A percentile compares a stretch with the other conserved stretches of the same genome.
Evolutionary conservation across 2,888 invertebrate genomes (phyloP).

Genomic region (Parnassius smintheus): DNA sequence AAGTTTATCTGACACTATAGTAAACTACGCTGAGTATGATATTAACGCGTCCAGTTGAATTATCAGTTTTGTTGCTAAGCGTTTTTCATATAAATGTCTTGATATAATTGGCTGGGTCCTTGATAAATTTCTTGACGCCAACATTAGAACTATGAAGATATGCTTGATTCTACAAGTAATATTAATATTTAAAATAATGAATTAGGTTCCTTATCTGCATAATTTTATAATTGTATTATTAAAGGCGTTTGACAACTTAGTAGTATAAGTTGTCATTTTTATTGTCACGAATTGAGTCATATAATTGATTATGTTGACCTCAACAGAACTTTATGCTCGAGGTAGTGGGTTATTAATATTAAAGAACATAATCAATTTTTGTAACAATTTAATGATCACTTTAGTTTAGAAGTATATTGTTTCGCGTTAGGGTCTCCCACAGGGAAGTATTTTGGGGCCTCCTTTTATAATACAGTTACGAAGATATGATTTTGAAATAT

Average conservation of each 20-base stretch:
- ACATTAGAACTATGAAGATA: constrained; percentile 6
- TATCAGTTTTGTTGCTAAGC: constrained; percentile 26
- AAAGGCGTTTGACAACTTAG: no score
- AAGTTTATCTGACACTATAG: constrained; percentile 41
- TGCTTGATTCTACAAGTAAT: background rate
- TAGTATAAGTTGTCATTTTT: no score
- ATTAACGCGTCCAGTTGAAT: constrained; percentile 27
- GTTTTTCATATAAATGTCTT: constrained; percentile 1
- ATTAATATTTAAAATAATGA: background rate
- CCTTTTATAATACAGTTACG: no score
- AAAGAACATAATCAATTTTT: no score
- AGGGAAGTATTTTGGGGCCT: background rate
- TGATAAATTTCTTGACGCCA: constrained; percentile 13
- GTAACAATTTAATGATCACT: no score
- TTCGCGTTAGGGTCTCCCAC: background rate
- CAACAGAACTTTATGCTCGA: no score
- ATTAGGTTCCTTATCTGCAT: background rate
- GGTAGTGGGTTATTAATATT: no score
- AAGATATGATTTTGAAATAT: background rate
- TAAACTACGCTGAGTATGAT: constrained; percentile 38
- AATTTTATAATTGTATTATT: no score
- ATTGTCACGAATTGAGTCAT: no score
- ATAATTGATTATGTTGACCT: no score
- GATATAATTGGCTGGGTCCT: background rate
- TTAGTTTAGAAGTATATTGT: no score